Percentiles rank a stretch among this genome's conserved stretches.
Evolutionary conservation across 2,797 vertebrate species (phyloP).

Genomic region (Thamnophis elegans): DNA sequence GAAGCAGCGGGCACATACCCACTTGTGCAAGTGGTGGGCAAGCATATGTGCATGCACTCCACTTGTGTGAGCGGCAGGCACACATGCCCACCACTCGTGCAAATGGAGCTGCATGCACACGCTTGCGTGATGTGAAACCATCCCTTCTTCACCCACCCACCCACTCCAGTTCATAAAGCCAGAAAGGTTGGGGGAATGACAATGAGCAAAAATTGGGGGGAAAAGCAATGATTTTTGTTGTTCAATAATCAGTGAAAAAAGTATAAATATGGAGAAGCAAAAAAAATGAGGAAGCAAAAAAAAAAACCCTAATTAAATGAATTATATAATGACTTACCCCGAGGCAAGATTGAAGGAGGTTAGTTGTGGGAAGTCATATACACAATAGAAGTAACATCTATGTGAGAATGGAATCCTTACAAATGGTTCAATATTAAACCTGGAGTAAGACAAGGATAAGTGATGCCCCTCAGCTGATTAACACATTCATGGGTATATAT

Average conservation of each 20-base stretch:
- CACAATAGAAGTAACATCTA: not conserved
- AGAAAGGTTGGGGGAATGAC: not conserved
- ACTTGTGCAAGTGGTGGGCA: not conserved
- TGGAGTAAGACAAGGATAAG: not conserved
- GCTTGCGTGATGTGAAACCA: too few species aligned
- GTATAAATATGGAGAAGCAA: not conserved
- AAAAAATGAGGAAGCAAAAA: not conserved
- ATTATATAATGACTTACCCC: not conserved
- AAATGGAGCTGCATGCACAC: too few species aligned
- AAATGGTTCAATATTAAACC: not conserved
- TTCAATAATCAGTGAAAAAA: not conserved
- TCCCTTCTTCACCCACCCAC: too few species aligned
- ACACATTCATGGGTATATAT: not conserved
- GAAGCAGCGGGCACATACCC: not conserved
- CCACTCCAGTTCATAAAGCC: accelerated
- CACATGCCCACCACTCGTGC: not conserved
- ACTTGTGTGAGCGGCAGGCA: not conserved
- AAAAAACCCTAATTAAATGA: not conserved
- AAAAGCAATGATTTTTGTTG: not conserved
- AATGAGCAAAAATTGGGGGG: not conserved
- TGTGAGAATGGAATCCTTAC: not conserved
- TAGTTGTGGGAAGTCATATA: not conserved
- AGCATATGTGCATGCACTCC: accelerated
- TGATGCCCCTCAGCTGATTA: not conserved
- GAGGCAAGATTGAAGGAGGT: not conserved